phyloP scores from a whole-genome alignment of 2,797 vertebrate species.

The Pangasius krempfi region DNA sequence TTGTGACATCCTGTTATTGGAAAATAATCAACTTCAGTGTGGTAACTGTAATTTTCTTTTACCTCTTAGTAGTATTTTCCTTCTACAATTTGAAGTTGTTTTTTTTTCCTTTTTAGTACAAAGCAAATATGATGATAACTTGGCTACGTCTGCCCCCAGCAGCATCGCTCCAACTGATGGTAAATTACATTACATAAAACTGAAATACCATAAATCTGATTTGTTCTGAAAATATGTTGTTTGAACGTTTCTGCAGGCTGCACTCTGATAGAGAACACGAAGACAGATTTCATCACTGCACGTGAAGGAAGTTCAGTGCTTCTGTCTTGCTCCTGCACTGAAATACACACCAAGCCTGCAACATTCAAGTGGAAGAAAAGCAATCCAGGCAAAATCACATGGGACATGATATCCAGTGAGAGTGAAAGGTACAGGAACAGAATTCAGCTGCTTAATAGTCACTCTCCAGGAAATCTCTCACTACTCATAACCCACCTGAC shows the following conservation, averaged over 20 bases:
- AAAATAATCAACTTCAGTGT: no score
- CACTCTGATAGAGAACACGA: neutral
- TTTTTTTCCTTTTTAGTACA: neutral
- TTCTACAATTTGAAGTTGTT: neutral
- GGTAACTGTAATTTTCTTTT: no score
- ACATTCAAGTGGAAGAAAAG: neutral
- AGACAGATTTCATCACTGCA: neutral
- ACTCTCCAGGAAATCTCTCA: neutral
- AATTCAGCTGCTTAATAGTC: neutral
- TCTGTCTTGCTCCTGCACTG: conserved; percentile 14
- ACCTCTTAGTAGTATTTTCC: no score
- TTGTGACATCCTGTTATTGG: no score
- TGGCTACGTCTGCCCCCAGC: no score
- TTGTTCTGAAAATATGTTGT: neutral
- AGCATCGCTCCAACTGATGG: neutral
- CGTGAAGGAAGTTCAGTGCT: neutral
- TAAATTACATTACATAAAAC: neutral
- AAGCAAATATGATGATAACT: neutral
- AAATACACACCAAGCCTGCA: neutral
- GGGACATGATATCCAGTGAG: neutral
- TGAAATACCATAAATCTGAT: neutral
- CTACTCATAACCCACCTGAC: conserved; percentile 1
- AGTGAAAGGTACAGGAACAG: neutral
- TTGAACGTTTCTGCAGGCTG: neutral
- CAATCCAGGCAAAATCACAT: neutral